Conservation (phyloP, 2,888 invertebrate species). For the Dryococelus australis region DNA sequence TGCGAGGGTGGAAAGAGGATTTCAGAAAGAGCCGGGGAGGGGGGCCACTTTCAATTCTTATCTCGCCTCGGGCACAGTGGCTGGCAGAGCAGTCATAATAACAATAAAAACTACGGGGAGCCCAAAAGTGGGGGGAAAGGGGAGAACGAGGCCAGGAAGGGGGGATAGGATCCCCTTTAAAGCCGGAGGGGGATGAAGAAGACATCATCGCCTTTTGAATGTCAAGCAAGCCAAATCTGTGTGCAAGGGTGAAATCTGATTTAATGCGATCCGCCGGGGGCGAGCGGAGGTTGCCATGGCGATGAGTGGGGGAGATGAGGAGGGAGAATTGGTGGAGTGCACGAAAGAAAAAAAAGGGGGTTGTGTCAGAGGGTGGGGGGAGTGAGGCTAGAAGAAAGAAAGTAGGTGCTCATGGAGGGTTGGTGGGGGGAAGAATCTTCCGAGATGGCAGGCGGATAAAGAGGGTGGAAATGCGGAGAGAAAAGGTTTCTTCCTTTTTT, state of each 20-base stretch:
- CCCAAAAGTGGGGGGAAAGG: background rate
- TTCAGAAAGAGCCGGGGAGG: background rate
- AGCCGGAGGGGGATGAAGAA: conserved; percentile 30
- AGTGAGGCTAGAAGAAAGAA: too few relatives aligned
- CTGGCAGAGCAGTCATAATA: conserved; percentile 1
- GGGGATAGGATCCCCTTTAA: background rate
- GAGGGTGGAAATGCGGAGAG: background rate
- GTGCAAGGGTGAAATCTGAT: conserved; percentile 38
- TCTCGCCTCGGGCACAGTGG: conserved; percentile 17
- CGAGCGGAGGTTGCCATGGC: conserved; percentile 35
- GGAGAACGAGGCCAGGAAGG: conserved; percentile 21
- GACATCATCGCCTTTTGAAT: conserved; percentile 45
- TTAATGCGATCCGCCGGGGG: conserved; percentile 38
- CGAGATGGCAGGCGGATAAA: conserved; percentile 5
- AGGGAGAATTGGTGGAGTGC: background rate
- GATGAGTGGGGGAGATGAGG: background rate
- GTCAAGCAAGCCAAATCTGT: conserved; percentile 42
- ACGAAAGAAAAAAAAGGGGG: background rate
- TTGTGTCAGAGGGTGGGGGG: background rate
- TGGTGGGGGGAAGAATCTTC: background rate
- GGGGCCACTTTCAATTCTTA: conserved; percentile 19
- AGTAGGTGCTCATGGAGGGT: background rate
- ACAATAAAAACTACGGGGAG: conserved; percentile 25
- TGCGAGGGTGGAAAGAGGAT: background rate
- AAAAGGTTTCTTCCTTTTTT: background rate